Conservation (phyloP, 2,113 vertebrate species). For the Echinops telfairi region DNA sequence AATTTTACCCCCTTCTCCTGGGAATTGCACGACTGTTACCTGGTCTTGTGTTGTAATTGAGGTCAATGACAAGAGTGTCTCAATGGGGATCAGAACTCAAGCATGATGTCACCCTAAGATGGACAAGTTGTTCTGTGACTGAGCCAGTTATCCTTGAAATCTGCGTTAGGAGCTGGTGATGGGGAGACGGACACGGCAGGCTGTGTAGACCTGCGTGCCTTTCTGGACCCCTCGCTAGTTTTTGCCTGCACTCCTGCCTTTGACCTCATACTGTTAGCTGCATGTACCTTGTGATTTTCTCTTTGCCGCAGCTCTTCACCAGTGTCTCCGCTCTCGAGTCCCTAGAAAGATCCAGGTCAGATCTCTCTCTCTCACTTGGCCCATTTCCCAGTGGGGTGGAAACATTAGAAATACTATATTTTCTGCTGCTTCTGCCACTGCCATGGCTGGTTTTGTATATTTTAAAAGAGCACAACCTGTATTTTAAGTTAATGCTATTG, state of each 20-base stretch:
- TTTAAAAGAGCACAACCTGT: constrained; percentile 61
- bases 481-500: constrained; percentile 75
- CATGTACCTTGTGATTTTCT: constrained; percentile 12
- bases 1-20: not conserved
- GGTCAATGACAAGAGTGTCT: not conserved
- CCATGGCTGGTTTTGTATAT: constrained; percentile 25
- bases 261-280: not conserved
- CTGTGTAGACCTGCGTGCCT: not conserved
- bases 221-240: not conserved
- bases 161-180: not conserved
- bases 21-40: not conserved
- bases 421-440: constrained; percentile 49
- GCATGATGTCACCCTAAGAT: not conserved
- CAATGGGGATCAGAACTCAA: constrained; percentile 14
- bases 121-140: not conserved
- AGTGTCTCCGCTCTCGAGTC: not conserved
- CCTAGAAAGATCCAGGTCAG: constrained; percentile 54
- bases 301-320: constrained; percentile 8
- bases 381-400: constrained; percentile 63
- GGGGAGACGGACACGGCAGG: not conserved
- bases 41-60: constrained; percentile 20
- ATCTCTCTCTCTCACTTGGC: constrained; percentile 58
- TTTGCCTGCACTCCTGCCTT: not conserved
- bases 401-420: constrained; percentile 68
- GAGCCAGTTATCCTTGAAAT: not conserved